A percentile compares a stretch with the other conserved stretches of the same genome.
Evolutionary conservation across 2,113 vertebrate species (phyloP).

Genomic region (Himantopus leucocephalus): DNA sequence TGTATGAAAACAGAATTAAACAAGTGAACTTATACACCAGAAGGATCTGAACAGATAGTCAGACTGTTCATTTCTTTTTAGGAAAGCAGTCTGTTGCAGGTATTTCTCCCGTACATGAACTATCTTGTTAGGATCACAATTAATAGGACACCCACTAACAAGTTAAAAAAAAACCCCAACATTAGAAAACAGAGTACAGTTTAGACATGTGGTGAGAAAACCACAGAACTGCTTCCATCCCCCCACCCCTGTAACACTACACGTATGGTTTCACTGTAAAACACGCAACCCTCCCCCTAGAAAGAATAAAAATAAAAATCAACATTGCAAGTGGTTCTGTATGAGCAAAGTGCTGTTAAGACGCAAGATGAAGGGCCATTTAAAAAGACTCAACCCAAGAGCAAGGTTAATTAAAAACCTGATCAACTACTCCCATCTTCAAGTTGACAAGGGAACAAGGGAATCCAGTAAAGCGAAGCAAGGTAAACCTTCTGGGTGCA

Average conservation of each 20-base stretch:
- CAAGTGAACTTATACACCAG: not conserved
- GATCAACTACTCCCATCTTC: not conserved
- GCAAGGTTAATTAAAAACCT: not conserved
- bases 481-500: not conserved
- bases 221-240: not conserved
- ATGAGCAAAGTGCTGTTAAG: not conserved
- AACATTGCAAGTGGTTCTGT: not conserved
- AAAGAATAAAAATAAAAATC: no score
- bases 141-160: not conserved
- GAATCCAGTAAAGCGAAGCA: not conserved
- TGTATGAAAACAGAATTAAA: not conserved
- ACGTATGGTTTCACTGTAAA: fast-evolving
- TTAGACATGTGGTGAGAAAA: not conserved
- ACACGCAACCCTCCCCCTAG: fast-evolving
- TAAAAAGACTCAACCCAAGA: not conserved
- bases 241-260: not conserved
- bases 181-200: not conserved
- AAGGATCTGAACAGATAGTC: not conserved
- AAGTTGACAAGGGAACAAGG: fast-evolving
- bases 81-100: not conserved
- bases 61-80: not conserved
- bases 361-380: not conserved
- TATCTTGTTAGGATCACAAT: not conserved
- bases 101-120: not conserved
- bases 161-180: not conserved